These are phyloP conservation scores for Pterobdella sp. DNA, from an alignment of 2,888 invertebrate genomes.

Conservation along the genomic window DNA sequence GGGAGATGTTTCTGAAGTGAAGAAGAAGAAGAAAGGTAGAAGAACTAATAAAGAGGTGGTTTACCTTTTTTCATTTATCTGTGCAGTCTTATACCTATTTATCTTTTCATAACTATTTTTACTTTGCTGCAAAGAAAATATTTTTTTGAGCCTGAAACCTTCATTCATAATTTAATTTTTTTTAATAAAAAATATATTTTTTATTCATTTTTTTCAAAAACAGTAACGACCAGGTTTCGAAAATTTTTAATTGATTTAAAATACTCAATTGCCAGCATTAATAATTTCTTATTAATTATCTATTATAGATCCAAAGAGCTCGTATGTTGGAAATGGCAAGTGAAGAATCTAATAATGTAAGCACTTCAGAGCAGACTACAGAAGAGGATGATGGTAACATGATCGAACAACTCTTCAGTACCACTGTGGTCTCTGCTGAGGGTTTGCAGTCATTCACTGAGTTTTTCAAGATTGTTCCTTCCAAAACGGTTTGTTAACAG, in stretches of 20 bases:
- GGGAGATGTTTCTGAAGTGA: neutral
- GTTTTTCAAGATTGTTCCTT: slow-evolving; percentile 82
- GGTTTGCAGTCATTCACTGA: slow-evolving; percentile 68
- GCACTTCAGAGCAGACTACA: neutral
- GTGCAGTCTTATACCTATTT: neutral
- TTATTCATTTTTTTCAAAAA: too few species aligned
- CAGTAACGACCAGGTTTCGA: too few species aligned
- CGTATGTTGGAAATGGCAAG: neutral
- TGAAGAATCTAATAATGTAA: neutral
- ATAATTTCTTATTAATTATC: too few species aligned
- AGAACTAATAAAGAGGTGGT: slow-evolving; percentile 1
- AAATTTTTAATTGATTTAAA: too few species aligned
- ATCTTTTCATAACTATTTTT: too few species aligned
- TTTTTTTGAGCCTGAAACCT: too few species aligned
- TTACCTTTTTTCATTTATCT: neutral
- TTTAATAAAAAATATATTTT: too few species aligned
- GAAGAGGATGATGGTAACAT: slow-evolving; percentile 14
- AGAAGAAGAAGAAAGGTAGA: slow-evolving; percentile 4
- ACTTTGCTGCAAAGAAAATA: too few species aligned
- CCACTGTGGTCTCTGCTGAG: slow-evolving; percentile 78
- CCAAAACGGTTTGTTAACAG: slow-evolving; percentile 62
- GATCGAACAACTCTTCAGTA: slow-evolving; percentile 74
- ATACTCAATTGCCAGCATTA: too few species aligned
- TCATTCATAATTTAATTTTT: too few species aligned
- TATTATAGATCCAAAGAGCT: neutral